A percentile compares a stretch with the other conserved stretches of the same genome.
Evolutionary conservation across 2,797 vertebrate species (phyloP).

Genomic region (Gymnocypris eckloni): DNA sequence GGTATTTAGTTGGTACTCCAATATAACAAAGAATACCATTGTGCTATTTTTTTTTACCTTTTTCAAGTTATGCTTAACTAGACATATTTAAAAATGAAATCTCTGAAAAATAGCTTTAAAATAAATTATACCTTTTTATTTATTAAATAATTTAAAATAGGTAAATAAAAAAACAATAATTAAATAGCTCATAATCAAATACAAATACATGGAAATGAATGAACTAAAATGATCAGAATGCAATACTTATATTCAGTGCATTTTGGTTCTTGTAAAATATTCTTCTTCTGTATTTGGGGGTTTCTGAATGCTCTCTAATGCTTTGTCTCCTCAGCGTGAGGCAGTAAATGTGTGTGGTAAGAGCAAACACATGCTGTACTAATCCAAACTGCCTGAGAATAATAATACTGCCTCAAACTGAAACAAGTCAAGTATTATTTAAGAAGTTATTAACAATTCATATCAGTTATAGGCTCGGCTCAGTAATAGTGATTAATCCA

Average conservation of each 20-base stretch:
- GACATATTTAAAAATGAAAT: no score
- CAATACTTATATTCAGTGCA: not conserved
- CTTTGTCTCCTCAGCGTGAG: constrained; percentile 32
- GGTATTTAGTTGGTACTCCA: no score
- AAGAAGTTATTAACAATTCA: constrained; percentile 25
- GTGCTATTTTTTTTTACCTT: no score
- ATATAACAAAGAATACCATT: no score
- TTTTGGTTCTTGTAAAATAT: not conserved
- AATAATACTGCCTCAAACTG: not conserved
- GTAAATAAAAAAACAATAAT: no score
- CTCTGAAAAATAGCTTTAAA: no score
- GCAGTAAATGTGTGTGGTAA: constrained; percentile 36
- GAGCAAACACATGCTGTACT: constrained; percentile 20
- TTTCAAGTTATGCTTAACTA: no score
- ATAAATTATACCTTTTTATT: no score
- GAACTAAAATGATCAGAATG: not conserved
- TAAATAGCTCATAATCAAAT: not conserved
- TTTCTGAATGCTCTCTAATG: constrained; percentile 14
- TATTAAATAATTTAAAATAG: no score
- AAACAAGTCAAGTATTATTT: not conserved
- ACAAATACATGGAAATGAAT: not conserved
- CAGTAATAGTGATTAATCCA: constrained; percentile 23
- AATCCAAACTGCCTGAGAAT: constrained; percentile 27
- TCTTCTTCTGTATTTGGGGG: constrained; percentile 3
- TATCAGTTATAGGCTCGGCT: constrained; percentile 2